Base-by-base conservation (phyloP, 2,888 invertebrate species). In the Caenorhabditis parvicauda region DNA sequence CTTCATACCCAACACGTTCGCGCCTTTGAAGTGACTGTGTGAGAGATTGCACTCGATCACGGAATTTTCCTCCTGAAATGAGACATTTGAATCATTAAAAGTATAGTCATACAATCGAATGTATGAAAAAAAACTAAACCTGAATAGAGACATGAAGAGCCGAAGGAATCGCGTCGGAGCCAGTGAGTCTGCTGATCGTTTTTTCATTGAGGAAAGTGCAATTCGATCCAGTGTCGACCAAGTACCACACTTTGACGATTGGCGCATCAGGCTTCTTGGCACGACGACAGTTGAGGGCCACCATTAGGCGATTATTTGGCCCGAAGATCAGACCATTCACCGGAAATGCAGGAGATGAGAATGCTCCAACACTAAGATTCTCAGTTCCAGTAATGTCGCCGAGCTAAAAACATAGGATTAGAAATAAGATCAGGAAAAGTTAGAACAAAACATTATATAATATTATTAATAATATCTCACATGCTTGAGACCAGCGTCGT, bases 31-130 rank as follows among this genome's bases (percentile, higher is more conserved):
- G 25, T 67, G 55, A 42, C 55, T 67, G 54, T 67, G 67, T 2
- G 65, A 66, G 25, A 66, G 54, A 28, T 66, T 17, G 61, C 67
- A 66, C 28, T 66, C 58, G 52, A 58, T 66, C 41, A 67, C 64
- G 47, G 53, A 54, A 41, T 60, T 62, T 51, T 53, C 25, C 49
- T 64, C 57, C 65, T 65, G 35, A 55, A 59, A 45, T 32, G 42
- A 51, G 50, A 51, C 50, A 44, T 51, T 49, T 55, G 59, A 61
- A 58, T 49, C 49, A 59, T 21, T 24, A 66, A 65, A 55, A 63
- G 41, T 32, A 45, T 54, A 60, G 35, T 54, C 51, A 45, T 42
- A 63, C 27, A 45, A 55, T 46, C 45, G 46, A 63, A 47, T 64
- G 55, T 56, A 51, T n/a, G n/a, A n/a, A n/a, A 6, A 50, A 59